A percentile compares a stretch with the other conserved stretches of the same genome.
phyloP scores from a whole-genome alignment of 2,797 vertebrate genomes.

The Acipenser transmontanus region DNA sequence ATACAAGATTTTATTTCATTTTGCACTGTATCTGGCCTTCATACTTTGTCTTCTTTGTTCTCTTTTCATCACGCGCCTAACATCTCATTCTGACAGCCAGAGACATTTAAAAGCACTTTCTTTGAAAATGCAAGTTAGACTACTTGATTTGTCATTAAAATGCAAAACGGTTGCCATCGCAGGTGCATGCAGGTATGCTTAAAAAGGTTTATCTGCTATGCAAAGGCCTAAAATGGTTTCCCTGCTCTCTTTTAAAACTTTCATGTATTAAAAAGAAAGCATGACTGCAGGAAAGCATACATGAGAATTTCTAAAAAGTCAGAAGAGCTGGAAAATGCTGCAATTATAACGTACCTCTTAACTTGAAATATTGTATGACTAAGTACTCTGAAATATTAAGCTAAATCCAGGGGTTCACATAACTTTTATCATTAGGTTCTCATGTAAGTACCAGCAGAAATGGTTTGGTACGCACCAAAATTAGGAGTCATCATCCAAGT shows the following conservation, averaged over 20 bases:
- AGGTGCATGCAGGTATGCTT: constrained; percentile 75
- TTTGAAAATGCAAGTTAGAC: constrained; percentile 89
- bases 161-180: constrained; percentile 86
- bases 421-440: too few species aligned
- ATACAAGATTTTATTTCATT: constrained; percentile 59
- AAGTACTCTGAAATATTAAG: too few species aligned
- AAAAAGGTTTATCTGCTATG: constrained; percentile 65
- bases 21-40: constrained; percentile 77
- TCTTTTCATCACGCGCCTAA: constrained; percentile 87
- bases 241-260: constrained; percentile 35
- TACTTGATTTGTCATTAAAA: constrained; percentile 98
- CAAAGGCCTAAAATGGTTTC: constrained; percentile 57
- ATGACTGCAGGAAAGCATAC: too few species aligned
- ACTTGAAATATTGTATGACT: too few species aligned
- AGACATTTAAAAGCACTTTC: constrained; percentile 87
- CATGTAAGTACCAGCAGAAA: too few species aligned
- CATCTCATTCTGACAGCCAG: constrained; percentile 90
- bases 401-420: too few species aligned
- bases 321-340: too few species aligned
- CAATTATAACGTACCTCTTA: too few species aligned
- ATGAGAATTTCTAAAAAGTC: too few species aligned
- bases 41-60: constrained; percentile 98
- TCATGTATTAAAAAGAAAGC: too few species aligned
- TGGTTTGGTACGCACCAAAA: too few species aligned
- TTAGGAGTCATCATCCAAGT: too few species aligned